Conservation (phyloP, 2,797 vertebrate species). For the Bovichtus variegatus region DNA sequence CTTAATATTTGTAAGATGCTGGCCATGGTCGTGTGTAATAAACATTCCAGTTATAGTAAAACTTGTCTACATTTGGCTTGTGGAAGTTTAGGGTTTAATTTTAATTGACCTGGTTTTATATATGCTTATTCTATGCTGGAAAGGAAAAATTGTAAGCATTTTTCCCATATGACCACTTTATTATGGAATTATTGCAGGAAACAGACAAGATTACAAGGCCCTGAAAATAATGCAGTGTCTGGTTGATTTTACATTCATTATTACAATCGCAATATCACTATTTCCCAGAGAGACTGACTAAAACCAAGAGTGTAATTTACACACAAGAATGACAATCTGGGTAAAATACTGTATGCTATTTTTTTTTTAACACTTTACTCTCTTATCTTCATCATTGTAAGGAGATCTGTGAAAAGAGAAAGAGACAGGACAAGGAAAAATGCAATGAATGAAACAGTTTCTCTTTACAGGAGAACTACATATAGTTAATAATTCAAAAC, state of each 20-base stretch:
- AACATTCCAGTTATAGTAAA: neutral
- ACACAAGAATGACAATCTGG: neutral
- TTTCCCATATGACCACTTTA: neutral
- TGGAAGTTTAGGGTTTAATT: neutral
- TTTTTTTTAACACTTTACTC: conserved; percentile 7
- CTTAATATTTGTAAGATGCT: neutral
- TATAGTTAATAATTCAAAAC: neutral
- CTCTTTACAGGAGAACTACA: neutral
- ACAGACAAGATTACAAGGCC: neutral
- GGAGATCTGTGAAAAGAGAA: conserved; percentile 49
- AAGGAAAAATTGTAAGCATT: neutral
- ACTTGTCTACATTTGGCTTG: neutral
- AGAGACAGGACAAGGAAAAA: conserved; percentile 11
- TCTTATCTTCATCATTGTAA: conserved; percentile 44
- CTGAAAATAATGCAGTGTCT: neutral
- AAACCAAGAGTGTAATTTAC: neutral
- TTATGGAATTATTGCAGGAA: neutral
- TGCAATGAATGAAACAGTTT: neutral
- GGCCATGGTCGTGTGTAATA: neutral
- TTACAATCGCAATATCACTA: neutral
- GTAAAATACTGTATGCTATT: neutral
- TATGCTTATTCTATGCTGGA: neutral
- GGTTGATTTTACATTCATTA: neutral
- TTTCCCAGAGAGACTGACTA: conserved; percentile 16
- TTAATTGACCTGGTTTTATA: neutral